Conservation (phyloP, 1,140 invertebrate species). For the Rhopalosiphum maidis region DNA sequence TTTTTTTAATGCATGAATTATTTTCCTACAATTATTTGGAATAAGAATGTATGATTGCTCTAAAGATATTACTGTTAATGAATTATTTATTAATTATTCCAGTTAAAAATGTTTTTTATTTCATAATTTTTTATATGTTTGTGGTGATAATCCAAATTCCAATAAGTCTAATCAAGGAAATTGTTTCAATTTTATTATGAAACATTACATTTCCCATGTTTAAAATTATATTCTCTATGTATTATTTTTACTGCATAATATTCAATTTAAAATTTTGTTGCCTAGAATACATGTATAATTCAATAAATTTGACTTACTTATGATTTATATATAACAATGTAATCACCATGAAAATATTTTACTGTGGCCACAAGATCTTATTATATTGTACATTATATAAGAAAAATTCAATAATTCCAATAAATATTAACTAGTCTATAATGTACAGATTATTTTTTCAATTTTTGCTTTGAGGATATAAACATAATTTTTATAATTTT, state of each 20-base stretch:
- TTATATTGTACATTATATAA: neutral
- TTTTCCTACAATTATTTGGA: neutral
- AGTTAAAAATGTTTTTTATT: neutral
- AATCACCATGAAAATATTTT: neutral
- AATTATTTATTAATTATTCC: neutral
- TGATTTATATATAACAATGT: neutral
- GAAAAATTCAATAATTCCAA: neutral
- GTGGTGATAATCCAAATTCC: neutral
- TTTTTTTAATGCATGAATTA: neutral
- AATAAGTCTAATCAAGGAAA: neutral
- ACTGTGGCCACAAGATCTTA: neutral
- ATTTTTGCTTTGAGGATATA: neutral
- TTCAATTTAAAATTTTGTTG: neutral
- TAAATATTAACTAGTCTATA: neutral
- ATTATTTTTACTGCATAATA: neutral
- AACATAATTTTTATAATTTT: neutral
- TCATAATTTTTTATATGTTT: neutral
- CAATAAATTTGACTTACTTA: neutral
- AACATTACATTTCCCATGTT: neutral
- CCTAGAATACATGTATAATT: neutral
- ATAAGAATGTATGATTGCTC: neutral
- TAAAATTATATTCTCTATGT: neutral
- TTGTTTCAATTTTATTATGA: neutral
- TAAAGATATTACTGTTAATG: neutral
- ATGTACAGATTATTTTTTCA: neutral